Evolutionary conservation across 2,888 invertebrate genomes (phyloP), one percentile per base, ranked within the genome.

Genomic region (Thymelicus acteon): DNA sequence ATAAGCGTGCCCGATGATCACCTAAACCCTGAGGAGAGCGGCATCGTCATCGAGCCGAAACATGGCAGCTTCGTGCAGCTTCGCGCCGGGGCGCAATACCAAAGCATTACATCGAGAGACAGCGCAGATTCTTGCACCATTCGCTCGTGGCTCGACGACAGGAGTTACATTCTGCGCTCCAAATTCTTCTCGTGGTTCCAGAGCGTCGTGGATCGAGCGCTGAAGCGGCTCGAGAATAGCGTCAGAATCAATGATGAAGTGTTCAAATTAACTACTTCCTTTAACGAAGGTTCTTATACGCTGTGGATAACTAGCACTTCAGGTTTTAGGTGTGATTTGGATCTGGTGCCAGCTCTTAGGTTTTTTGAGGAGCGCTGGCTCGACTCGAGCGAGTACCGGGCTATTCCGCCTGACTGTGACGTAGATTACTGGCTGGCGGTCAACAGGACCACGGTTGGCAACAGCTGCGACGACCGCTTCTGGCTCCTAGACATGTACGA

Each of bases 131-230:
- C 10, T 24, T 6, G 2, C 7, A 83, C 82, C 12, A 90, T 93
- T 0, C 83, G 83, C 44, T 79, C 80, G 10, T 94, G 94, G 90
- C 78, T 92, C 67, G 92, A 92, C 52, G 75, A 84, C 0, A 76
- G 83, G 0, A 84, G 89, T n/a, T 95, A 89, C 75, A 81, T 94
- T 64, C 75, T 92, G 39, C 86, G 94, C 72, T 79, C 87, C 0
- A 90, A 92, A 76, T 94, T 95, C 75, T 83, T 88, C 1, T 77
- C 81, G 39, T 95, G 95, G 95, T 94, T 95, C 76, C 94, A 95
- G 77, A 79, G 93, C n/a, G 83, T 95, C 0, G 85, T 95, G 0
- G 79, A 75, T 37, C 89, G 81, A 73, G 93, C 92, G 0, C 72
- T 95, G n/a, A 91, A 92, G 57, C 75, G 76, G 10, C 86, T 88